These are phyloP conservation scores for Spheniscus humboldti DNA, from an alignment of 2,797 vertebrate species.

Conservation along the genomic window DNA sequence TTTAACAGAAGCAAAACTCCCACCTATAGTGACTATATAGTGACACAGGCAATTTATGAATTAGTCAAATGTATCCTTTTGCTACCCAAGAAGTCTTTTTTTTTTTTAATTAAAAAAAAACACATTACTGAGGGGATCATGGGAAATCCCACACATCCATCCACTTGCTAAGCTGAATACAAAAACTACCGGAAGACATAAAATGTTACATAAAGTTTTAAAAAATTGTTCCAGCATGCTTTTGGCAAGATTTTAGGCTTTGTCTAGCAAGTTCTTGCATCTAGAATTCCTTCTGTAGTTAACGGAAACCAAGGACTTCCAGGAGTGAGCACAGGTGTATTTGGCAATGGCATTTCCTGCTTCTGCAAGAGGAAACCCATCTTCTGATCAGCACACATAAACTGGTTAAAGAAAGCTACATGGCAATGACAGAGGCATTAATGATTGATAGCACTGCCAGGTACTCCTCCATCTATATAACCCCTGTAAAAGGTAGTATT, in stretches of 20 bases:
- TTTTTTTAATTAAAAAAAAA: neutral
- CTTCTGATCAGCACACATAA: neutral
- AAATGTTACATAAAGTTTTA: neutral
- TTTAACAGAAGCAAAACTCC: neutral
- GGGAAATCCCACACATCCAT: neutral
- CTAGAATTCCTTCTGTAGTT: neutral
- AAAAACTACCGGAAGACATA: neutral
- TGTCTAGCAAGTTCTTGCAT: neutral
- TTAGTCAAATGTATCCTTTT: neutral
- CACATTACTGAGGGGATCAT: neutral
- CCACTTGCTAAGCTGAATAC: neutral
- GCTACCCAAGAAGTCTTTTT: neutral
- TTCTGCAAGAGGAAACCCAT: neutral
- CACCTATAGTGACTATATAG: neutral
- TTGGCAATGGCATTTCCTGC: neutral
- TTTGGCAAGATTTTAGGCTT: neutral
- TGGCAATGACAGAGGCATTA: neutral
- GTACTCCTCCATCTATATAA: neutral
- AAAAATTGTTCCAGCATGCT: neutral
- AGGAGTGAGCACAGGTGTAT: neutral
- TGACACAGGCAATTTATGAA: neutral
- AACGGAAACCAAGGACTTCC: neutral
- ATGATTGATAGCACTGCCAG: neutral
- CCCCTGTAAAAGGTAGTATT: neutral
- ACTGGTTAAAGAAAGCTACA: neutral